These are phyloP conservation scores for Leptopilina drosophilae DNA, from an alignment of 2,888 invertebrate species.

Conservation along the genomic window DNA sequence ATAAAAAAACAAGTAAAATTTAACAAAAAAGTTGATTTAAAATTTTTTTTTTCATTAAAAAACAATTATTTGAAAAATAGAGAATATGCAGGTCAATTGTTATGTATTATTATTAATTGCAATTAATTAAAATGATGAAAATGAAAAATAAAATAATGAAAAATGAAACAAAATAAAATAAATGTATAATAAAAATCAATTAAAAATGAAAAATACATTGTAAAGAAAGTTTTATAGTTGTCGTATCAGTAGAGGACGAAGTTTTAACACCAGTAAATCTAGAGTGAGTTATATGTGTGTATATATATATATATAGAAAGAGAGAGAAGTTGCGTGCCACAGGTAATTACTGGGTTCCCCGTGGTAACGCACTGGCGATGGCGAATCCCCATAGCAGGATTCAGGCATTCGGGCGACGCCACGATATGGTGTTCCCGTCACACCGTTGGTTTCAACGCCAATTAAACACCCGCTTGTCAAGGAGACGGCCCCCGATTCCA, in stretches of 20 bases:
- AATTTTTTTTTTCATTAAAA: too few relatives aligned
- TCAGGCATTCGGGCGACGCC: constrained; percentile 74
- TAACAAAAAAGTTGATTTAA: too few relatives aligned
- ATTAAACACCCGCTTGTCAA: constrained; percentile 77
- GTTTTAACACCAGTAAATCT: constrained; percentile 34
- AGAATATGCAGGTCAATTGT: too few relatives aligned
- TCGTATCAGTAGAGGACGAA: constrained; percentile 29
- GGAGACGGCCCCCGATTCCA: constrained; percentile 71
- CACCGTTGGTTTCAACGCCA: constrained; percentile 77
- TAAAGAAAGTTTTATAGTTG: constrained; percentile 18
- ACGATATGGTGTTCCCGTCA: constrained; percentile 75
- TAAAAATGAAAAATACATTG: constrained; percentile 4
- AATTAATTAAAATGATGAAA: too few relatives aligned
- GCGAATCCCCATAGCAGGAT: constrained; percentile 70
- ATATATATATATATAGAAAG: too few relatives aligned
- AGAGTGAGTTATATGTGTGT: not conserved
- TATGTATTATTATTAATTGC: too few relatives aligned
- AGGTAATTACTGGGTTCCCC: constrained; percentile 74
- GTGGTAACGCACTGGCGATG: constrained; percentile 71
- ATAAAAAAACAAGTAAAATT: too few relatives aligned
- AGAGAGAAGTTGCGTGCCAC: constrained; percentile 71
- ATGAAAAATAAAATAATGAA: too few relatives aligned
- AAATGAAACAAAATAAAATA: too few relatives aligned
- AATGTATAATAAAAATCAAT: constrained; percentile 2
- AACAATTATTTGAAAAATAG: too few relatives aligned